A percentile compares a stretch with the other conserved stretches of the same genome.
phyloP scores from a whole-genome alignment of 2,797 vertebrate genomes.

The Otolemur crassicaudatus region DNA sequence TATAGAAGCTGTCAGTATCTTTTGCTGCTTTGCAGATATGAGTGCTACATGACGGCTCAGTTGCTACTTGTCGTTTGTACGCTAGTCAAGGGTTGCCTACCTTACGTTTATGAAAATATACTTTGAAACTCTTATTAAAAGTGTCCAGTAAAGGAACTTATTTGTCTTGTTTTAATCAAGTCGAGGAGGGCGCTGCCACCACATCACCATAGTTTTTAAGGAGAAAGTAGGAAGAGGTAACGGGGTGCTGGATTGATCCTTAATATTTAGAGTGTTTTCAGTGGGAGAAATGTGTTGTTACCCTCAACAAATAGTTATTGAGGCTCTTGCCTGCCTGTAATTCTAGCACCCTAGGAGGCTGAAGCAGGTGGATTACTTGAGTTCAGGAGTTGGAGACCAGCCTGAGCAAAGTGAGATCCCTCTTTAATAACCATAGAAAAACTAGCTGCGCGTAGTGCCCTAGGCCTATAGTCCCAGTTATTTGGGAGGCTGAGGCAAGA shows the following conservation, averaged over 20 bases:
- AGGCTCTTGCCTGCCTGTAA: no score
- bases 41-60: rapidly evolving
- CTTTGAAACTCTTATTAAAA: background rate
- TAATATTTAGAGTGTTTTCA: background rate
- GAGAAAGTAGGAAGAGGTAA: background rate
- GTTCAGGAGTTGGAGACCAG: no score
- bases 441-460: no score
- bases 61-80: background rate
- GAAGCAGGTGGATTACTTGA: no score
- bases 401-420: no score
- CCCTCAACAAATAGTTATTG: background rate
- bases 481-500: no score
- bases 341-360: no score
- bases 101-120: background rate
- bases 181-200: background rate
- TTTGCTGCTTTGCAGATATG: background rate
- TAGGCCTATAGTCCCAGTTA: no score
- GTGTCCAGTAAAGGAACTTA: background rate
- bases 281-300: background rate
- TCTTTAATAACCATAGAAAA: no score
- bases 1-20: no score
- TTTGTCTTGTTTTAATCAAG: background rate
- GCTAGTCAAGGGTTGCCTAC: background rate
- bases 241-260: background rate
- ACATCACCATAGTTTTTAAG: background rate